Percentiles rank a stretch among this genome's conserved stretches.
Evolutionary conservation across 2,888 invertebrate genomes (phyloP).

Genomic region (Pyrrhosoma nymphula): DNA sequence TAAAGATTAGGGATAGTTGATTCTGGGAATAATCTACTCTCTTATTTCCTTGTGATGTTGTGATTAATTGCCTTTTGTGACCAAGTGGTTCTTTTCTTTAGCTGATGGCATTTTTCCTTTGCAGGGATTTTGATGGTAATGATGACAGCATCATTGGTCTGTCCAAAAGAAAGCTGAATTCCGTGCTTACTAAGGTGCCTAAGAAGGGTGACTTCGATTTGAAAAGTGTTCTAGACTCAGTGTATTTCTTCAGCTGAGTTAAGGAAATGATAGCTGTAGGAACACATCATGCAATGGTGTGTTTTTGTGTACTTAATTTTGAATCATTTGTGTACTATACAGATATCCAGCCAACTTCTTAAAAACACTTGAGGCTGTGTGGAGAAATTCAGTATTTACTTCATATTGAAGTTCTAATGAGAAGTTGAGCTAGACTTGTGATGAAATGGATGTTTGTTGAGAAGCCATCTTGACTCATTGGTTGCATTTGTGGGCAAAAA

Average conservation of each 20-base stretch:
- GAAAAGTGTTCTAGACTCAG: conserved; percentile 86
- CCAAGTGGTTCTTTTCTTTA: background rate
- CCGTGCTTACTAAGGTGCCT: conserved; percentile 83
- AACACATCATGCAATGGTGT: background rate
- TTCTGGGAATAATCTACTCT: too few species aligned
- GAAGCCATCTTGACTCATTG: too few species aligned
- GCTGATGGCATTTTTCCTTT: conserved; percentile 73
- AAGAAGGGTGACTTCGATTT: conserved; percentile 89
- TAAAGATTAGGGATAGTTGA: too few species aligned
- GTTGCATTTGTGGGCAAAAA: too few species aligned
- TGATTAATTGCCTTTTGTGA: too few species aligned
- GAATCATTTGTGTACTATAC: background rate
- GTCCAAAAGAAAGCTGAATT: conserved; percentile 83
- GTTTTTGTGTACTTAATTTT: background rate
- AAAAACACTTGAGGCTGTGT: background rate
- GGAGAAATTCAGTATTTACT: background rate
- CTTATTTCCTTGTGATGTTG: too few species aligned
- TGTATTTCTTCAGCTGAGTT: conserved; percentile 91
- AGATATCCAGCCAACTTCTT: background rate
- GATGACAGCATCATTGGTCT: conserved; percentile 80
- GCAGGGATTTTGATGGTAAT: conserved; percentile 78
- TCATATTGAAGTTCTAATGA: background rate
- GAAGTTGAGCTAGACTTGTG: too few species aligned
- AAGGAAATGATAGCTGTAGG: background rate
- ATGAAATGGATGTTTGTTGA: too few species aligned